These are phyloP conservation scores for Zaprionus kolodkinae DNA, from an alignment of 1,140 invertebrate genomes.

Conservation along the genomic window DNA sequence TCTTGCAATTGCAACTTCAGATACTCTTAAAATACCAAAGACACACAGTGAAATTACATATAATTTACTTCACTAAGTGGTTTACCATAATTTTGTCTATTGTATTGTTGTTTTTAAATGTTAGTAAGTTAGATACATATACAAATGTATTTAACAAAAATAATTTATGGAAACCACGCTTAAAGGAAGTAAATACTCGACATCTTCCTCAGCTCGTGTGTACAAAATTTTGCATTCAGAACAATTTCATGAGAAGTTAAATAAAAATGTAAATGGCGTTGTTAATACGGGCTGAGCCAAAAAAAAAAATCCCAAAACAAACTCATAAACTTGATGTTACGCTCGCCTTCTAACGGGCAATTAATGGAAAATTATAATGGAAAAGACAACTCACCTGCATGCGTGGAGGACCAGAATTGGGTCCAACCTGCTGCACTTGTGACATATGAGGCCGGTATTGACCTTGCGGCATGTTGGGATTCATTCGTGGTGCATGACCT, in stretches of 20 bases:
- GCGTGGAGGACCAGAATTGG: conserved; percentile 78
- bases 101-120: neutral
- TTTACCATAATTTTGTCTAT: neutral
- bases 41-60: conserved; percentile 24
- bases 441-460: conserved; percentile 84
- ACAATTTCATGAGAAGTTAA: conserved; percentile 73
- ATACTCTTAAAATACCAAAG: conserved; percentile 34
- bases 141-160: neutral
- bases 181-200: conserved; percentile 14
- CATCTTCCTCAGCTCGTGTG: conserved; percentile 33
- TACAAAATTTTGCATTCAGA: conserved; percentile 81
- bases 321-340: conserved; percentile 31
- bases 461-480: conserved; percentile 78
- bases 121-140: conserved; percentile 1
- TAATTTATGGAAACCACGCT: neutral
- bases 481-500: conserved; percentile 88
- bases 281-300: conserved; percentile 48
- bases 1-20: conserved; percentile 10
- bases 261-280: conserved; percentile 62
- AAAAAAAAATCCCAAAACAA: conserved; percentile 29
- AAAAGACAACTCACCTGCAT: conserved; percentile 76
- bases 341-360: conserved; percentile 26
- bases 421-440: conserved; percentile 84
- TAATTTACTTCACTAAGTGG: neutral
- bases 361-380: neutral